A percentile compares a stretch with the other conserved stretches of the same genome.
These are phyloP conservation scores for Lepidocolaptes lacrymiger DNA, from an alignment of 2,797 vertebrate species.

Conservation along the genomic window DNA sequence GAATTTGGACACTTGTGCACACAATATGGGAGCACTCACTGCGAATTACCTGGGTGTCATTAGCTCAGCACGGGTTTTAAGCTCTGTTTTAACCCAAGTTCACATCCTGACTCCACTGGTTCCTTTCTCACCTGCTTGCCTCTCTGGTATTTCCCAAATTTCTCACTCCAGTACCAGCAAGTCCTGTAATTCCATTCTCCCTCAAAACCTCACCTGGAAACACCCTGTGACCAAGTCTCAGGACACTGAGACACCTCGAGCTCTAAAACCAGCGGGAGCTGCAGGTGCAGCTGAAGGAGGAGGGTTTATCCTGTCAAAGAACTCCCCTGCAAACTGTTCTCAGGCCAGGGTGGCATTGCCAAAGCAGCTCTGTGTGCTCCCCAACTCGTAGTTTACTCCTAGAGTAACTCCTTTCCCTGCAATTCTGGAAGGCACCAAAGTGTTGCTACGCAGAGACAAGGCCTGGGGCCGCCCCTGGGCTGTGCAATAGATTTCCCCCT, in stretches of 20 bases:
- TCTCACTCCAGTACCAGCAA: not conserved
- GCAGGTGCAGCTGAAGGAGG: not conserved
- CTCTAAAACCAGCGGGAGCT: not conserved
- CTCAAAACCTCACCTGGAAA: not conserved
- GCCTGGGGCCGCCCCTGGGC: constrained; percentile 33
- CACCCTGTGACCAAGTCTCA: not conserved
- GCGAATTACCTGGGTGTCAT: too few relatives aligned
- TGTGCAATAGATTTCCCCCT: constrained; percentile 71
- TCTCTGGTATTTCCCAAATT: not conserved
- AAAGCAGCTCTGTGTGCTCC: not conserved
- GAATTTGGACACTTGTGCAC: not conserved
- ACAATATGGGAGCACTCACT: not conserved
- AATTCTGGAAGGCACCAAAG: constrained; percentile 41
- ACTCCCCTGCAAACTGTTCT: not conserved
- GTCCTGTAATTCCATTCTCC: not conserved
- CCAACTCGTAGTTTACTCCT: constrained; percentile 22
- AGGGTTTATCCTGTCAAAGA: not conserved
- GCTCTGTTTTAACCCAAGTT: not conserved
- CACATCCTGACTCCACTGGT: not conserved
- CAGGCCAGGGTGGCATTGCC: not conserved
- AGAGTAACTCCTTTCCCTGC: constrained; percentile 51
- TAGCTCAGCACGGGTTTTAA: not conserved
- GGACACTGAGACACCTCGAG: not conserved
- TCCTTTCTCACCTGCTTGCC: constrained; percentile 24
- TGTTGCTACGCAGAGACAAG: constrained; percentile 44